These are phyloP conservation scores for Orchesella flavescens DNA, from an alignment of 2,888 invertebrate genomes.

Conservation along the genomic window DNA sequence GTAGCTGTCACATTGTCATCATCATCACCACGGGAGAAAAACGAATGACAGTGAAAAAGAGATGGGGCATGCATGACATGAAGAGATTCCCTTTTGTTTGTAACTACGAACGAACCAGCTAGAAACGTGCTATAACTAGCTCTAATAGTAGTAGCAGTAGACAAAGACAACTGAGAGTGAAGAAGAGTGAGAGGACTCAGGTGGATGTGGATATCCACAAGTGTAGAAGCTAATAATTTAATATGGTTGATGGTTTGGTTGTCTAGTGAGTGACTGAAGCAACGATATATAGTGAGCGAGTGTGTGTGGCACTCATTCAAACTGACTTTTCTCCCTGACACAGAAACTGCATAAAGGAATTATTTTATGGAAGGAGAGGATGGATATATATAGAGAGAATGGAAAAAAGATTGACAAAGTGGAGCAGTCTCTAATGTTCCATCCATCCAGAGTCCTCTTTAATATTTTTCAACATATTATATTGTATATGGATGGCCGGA, in stretches of 20 bases:
- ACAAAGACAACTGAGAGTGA: no score
- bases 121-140: no score
- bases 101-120: not conserved
- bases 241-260: not conserved
- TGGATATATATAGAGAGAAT: not conserved
- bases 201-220: not conserved
- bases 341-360: not conserved
- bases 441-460: no score
- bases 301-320: not conserved
- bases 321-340: not conserved
- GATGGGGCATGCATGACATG: not conserved
- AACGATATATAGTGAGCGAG: not conserved
- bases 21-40: no score
- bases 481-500: no score
- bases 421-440: no score
- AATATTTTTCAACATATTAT: no score
- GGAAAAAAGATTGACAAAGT: conserved; percentile 19
- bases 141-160: no score
- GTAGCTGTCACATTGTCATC: no score
- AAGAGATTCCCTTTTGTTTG: not conserved
- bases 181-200: not conserved
- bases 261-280: not conserved
- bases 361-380: not conserved
- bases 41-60: not conserved
- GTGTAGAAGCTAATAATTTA: not conserved